Evolutionary conservation across 2,888 invertebrate genomes (phyloP).

Genomic region (Caenorhabditis drosophilae): DNA sequence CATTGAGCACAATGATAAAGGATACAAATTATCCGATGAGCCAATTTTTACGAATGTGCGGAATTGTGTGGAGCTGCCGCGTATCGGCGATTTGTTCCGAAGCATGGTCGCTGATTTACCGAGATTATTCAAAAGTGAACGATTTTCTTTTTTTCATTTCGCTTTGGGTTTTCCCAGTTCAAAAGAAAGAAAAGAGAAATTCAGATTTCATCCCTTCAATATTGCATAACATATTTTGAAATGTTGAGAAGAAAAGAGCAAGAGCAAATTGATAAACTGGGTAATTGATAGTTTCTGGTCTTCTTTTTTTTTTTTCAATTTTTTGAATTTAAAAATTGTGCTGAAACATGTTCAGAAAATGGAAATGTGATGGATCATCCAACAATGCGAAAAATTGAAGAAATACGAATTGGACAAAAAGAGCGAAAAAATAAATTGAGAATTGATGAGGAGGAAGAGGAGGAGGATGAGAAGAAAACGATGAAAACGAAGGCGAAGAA

Average conservation of each 20-base stretch:
- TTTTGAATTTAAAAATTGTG: too few relatives aligned
- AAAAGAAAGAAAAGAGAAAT: background rate
- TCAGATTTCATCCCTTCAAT: slow-evolving; percentile 1
- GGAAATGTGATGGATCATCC: background rate
- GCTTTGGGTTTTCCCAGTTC: background rate
- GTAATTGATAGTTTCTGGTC: too few relatives aligned
- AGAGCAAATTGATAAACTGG: too few relatives aligned
- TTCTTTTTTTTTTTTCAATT: too few relatives aligned
- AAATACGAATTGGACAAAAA: background rate
- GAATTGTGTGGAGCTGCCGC: slow-evolving; percentile 4
- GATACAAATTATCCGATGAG: slow-evolving; percentile 8
- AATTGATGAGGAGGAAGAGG: too few relatives aligned
- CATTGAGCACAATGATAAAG: background rate
- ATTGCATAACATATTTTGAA: slow-evolving; percentile 4
- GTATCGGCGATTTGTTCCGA: slow-evolving; percentile 4
- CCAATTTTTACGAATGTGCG: slow-evolving; percentile 11
- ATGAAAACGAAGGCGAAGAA: too few relatives aligned
- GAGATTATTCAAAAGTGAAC: background rate
- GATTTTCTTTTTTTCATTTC: too few relatives aligned
- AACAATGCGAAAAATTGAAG: background rate
- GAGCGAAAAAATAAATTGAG: background rate
- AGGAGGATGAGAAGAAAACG: too few relatives aligned
- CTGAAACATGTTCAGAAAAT: background rate
- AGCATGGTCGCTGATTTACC: slow-evolving; percentile 5
- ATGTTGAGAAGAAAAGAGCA: slow-evolving; percentile 3